Evolutionary conservation across 1,140 invertebrate species (phyloP), one percentile per base, ranked within the genome.

Genomic region (Caligus rogercresseyi): DNA sequence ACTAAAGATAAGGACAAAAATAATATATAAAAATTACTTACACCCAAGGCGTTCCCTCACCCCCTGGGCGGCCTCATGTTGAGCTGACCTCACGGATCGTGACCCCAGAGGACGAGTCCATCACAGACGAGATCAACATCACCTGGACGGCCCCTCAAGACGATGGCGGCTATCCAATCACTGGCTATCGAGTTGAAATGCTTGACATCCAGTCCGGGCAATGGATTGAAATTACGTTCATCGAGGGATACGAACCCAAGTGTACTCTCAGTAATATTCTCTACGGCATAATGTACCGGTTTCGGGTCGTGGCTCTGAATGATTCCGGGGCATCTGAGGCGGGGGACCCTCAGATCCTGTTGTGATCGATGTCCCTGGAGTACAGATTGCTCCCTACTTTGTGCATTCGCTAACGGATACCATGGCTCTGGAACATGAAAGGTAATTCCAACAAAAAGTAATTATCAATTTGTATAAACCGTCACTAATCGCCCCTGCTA

Each of bases 151-250:
- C 21, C 13, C 61, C 61, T 57, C 21, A 63, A 53, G 61, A 63
- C 57, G 61, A 63, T 63, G 61, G 61, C 3, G 61, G 61, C 13
- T 63, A 59, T 53, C 61, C 61, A 54, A 63, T 63, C 16, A 63
- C 54, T 57, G 57, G 61, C 2, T 63, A 63, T 53, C 21, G 52
- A 60, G 52, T 63, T n/a, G 61, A 63, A 57, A 63, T 63, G 61
- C 7, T 63, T 14, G 61, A 63, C 18, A 62, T 63, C 23, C 61
- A 63, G 25, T 21, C 61, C 3, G 52, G 52, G 1, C 25, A 63
- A 13, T 63, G 61, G 61, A 58, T 63, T 21, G 61, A 63, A 21
- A 55, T 63, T 54, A 63, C 61, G 3, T 56, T 54, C 25, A 63
- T 63, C 31, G 61, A 63, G 61, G 61, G 61, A 3, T 63, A 58